Base-by-base conservation (phyloP, 1,140 invertebrate species). In the Drosophila santomea region DNA sequence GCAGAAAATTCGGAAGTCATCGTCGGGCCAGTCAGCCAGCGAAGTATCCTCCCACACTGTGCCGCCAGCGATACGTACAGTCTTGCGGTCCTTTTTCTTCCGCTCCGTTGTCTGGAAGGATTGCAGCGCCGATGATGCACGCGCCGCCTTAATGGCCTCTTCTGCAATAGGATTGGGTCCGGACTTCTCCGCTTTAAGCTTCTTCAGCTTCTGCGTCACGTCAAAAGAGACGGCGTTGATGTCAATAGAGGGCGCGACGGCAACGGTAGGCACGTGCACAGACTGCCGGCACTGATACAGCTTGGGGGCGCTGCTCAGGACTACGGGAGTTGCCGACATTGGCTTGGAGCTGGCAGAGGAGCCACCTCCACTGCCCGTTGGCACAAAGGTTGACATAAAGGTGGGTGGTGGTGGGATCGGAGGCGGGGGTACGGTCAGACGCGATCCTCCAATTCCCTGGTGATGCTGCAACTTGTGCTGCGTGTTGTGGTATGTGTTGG, bases 1-100 rank as follows among this genome's bases (percentile, higher is more conserved):
- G 93, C 98, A 99, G 93, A 99, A 99, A 92, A 99, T 96, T 73
- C 99, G 94, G 93, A 99, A 99, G 94, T 99, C 99, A 94, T 99
- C 98, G 90, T 97, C 96, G 56, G 97, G 96, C 98, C 98, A 99
- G 85, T 99, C 98, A 12, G 95, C 90, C 23, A 99, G 93, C 0
- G 97, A 97, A 41, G 94, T 94, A 94, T 99, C 98, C 93, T 99
- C 98, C 98, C 98, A 99, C 2, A 96, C 95, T 78, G 96, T 95
- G 3, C 98, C 98, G 39, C 98, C 98, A 6, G 98, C 98, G 77
- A 96, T 97, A 47, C 98, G 93, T 38, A 99, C 95, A 41, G 97
- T 94, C 92, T 92, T 92, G 4, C 91, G 92, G 67, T 92, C 91
- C 95, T 97, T 91, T 94, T 96, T 75, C 94, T 95, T 76, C 94